phyloP scores from a whole-genome alignment of 2,797 vertebrate genomes.

The Bovichtus diacanthus region DNA sequence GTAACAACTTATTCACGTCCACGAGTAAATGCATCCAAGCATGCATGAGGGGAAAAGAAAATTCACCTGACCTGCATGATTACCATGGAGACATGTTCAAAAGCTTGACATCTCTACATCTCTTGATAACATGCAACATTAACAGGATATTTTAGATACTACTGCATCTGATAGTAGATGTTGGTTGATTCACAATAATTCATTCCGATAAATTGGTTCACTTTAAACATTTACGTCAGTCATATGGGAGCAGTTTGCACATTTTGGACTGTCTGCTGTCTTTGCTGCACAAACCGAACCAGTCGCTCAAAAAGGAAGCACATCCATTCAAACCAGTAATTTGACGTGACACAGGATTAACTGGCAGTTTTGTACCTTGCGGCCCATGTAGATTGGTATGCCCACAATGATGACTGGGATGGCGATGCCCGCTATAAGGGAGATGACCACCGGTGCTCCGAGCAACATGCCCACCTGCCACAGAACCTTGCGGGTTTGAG shows the following conservation, averaged over 20 bases:
- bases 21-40: constrained; percentile 6
- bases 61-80: background rate
- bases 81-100: background rate
- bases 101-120: no score
- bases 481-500: constrained; percentile 89
- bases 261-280: background rate
- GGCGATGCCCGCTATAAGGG: constrained; percentile 90
- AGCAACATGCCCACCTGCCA: constrained; percentile 94
- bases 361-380: constrained; percentile 83
- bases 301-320: background rate
- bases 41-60: constrained; percentile 10
- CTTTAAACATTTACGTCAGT: background rate
- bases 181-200: background rate
- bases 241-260: background rate
- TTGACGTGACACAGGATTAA: background rate
- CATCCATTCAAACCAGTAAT: background rate
- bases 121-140: background rate
- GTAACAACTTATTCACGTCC: constrained; percentile 19
- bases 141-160: background rate
- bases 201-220: background rate
- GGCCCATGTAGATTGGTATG: constrained; percentile 92
- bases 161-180: background rate
- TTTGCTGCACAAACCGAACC: background rate
- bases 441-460: constrained; percentile 91
- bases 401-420: constrained; percentile 92